Conservation (phyloP, 1,140 invertebrate genomes). For the Centruroides vittatus region DNA sequence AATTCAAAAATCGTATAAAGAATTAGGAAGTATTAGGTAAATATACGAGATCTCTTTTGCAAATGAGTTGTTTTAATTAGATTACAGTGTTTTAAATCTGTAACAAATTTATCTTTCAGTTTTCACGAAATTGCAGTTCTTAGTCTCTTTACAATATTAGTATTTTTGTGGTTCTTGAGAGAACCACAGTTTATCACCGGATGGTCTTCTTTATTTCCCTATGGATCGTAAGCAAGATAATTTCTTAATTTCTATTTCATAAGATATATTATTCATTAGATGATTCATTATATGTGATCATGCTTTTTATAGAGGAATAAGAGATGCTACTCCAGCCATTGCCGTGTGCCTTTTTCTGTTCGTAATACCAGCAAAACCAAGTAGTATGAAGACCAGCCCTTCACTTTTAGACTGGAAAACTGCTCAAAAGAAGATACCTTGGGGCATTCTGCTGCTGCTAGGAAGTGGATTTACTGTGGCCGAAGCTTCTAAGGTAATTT, state of each 20-base stretch:
- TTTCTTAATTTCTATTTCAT: neutral
- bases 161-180: conserved; percentile 39
- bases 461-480: conserved; percentile 80
- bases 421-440: conserved; percentile 32
- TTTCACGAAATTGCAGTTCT: conserved; percentile 36
- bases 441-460: conserved; percentile 35
- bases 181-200: conserved; percentile 38
- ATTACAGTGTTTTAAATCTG: conserved; percentile 9
- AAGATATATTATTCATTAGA: neutral
- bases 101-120: conserved; percentile 18
- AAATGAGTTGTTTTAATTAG: conserved; percentile 14
- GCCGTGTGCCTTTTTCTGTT: conserved; percentile 65
- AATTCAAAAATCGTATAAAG: conserved; percentile 51
- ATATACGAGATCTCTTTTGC: no score
- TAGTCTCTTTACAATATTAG: conserved; percentile 32
- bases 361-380: conserved; percentile 54
- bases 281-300: neutral
- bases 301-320: conserved; percentile 28
- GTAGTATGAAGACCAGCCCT: conserved; percentile 10
- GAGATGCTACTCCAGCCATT: conserved; percentile 71
- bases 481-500: conserved; percentile 48
- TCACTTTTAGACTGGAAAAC: conserved; percentile 28
- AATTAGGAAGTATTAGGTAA: conserved; percentile 60
- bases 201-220: conserved; percentile 32
- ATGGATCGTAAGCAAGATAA: conserved; percentile 10